Evolutionary conservation across 2,113 vertebrate species (phyloP).

Genomic region (Pelmatolapia mariae): DNA sequence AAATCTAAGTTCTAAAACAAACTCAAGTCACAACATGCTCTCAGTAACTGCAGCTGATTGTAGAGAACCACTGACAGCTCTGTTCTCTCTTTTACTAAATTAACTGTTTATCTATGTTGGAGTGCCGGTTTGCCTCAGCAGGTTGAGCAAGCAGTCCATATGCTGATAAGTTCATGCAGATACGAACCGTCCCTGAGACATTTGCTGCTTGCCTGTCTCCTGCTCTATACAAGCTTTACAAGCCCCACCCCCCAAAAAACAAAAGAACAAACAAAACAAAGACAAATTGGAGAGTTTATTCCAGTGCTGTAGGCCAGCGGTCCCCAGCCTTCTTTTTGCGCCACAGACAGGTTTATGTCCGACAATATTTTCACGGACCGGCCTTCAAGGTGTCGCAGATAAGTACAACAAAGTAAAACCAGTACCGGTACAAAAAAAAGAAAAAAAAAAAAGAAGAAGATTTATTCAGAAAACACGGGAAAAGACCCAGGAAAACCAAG

Average conservation of each 20-base stretch:
- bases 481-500: no score
- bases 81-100: not conserved
- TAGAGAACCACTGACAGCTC: not conserved
- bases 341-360: accelerated
- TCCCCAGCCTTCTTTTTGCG: not conserved
- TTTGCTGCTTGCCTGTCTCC: accelerated
- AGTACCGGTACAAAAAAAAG: accelerated
- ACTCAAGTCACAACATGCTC: not conserved
- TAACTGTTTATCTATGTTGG: accelerated
- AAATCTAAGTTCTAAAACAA: not conserved
- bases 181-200: accelerated
- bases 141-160: not conserved
- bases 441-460: accelerated
- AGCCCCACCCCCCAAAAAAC: not conserved
- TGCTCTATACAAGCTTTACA: not conserved
- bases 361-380: accelerated
- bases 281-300: not conserved
- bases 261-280: not conserved
- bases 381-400: not conserved
- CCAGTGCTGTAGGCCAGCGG: not conserved
- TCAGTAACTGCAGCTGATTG: not conserved
- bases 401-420: not conserved
- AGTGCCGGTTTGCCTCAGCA: not conserved
- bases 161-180: not conserved
- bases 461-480: no score